Percentiles rank a stretch among this genome's conserved stretches.
phyloP scores from a whole-genome alignment of 2,888 invertebrate species.

The Gisinianus flammeolus region DNA sequence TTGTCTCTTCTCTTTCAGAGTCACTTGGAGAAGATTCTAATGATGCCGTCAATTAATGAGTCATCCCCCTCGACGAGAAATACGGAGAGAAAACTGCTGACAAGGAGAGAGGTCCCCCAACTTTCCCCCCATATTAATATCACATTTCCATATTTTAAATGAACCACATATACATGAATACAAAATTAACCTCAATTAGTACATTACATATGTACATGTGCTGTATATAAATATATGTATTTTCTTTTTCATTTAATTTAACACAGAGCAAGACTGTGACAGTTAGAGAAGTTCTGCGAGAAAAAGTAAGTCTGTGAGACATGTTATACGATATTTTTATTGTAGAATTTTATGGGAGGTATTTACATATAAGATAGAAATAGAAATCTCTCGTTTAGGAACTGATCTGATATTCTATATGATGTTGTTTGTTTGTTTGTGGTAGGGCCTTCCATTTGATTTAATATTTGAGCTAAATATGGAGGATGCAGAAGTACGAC shows the following conservation, averaged over 20 bases:
- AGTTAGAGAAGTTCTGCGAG: slow-evolving; percentile 66
- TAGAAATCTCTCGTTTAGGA: background rate
- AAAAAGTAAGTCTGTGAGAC: slow-evolving; percentile 55
- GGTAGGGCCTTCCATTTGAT: slow-evolving; percentile 70
- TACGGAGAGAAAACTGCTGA: slow-evolving; percentile 64
- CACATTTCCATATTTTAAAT: background rate
- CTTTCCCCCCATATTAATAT: background rate
- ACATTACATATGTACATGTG: background rate
- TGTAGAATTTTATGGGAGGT: too few species aligned
- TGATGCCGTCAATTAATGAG: slow-evolving; percentile 72
- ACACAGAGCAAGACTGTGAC: slow-evolving; percentile 70
- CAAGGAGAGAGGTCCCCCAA: slow-evolving; percentile 65
- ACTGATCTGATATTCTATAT: too few species aligned
- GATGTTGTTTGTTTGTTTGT: too few species aligned
- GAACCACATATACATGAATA: slow-evolving; percentile 11
- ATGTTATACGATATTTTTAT: too few species aligned
- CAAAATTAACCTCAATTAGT: background rate
- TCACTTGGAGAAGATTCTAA: slow-evolving; percentile 84
- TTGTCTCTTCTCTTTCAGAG: slow-evolving; percentile 66
- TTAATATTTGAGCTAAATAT: slow-evolving; percentile 83
- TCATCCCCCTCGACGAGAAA: slow-evolving; percentile 57
- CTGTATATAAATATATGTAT: too few species aligned
- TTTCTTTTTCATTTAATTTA: background rate
- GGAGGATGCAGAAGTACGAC: slow-evolving; percentile 69
- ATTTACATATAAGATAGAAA: too few species aligned